Conservation (phyloP, 2,797 vertebrate genomes). For the Pelochelys cantorii region DNA sequence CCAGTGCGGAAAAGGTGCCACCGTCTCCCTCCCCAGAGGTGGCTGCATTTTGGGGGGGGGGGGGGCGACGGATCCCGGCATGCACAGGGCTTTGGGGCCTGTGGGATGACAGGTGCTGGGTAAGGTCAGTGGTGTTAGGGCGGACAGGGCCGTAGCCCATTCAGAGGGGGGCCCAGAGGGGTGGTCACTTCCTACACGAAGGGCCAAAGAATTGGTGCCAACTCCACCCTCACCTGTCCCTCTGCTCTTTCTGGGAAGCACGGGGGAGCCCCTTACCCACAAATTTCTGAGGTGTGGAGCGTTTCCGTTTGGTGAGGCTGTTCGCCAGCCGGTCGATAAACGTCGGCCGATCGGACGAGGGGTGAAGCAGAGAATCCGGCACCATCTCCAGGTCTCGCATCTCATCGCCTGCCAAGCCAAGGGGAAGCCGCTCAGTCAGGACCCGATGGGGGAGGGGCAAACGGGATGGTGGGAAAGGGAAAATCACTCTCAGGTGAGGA, state of each 20-base stretch:
- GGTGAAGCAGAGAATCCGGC: slow-evolving; percentile 87
- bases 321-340: slow-evolving; percentile 91
- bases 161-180: background rate
- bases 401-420: slow-evolving; percentile 85
- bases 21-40: background rate
- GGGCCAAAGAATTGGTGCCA: too few relatives aligned
- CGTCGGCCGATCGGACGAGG: slow-evolving; percentile 88
- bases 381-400: slow-evolving; percentile 88
- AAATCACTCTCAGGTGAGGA: background rate
- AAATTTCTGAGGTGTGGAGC: slow-evolving; percentile 96
- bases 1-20: background rate
- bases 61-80: background rate
- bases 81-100: background rate
- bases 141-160: background rate
- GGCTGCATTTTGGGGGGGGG: background rate
- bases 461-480: fast-evolving
- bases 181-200: background rate
- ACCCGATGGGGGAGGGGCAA: background rate
- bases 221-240: background rate
- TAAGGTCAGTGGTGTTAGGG: background rate
- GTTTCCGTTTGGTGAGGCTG: slow-evolving; percentile 96
- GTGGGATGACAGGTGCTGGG: background rate
- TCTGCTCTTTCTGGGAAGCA: background rate
- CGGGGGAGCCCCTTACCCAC: slow-evolving; percentile 85
- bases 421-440: background rate